These are phyloP conservation scores for Cephus rjabovi DNA, from an alignment of 2,888 invertebrate genomes.

Conservation along the genomic window DNA sequence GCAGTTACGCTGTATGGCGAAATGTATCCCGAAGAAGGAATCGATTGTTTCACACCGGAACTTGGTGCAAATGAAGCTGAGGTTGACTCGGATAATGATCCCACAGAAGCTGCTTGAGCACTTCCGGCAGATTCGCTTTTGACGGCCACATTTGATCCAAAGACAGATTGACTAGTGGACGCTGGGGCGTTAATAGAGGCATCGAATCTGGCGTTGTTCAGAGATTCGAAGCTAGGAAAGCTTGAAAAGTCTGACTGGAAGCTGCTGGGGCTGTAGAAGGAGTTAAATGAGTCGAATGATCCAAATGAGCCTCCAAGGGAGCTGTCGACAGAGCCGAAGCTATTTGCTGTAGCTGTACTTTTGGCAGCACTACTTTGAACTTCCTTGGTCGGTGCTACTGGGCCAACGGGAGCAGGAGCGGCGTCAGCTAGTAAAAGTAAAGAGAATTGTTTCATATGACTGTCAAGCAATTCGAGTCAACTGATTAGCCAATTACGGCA, in stretches of 20 bases:
- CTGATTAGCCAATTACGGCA: neutral
- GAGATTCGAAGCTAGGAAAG: neutral
- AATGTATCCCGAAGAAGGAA: neutral
- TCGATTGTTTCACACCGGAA: no score
- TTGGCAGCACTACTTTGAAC: neutral
- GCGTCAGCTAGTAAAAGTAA: neutral
- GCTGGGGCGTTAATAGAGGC: neutral
- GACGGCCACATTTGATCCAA: neutral
- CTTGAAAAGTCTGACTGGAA: neutral
- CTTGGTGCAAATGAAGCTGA: neutral
- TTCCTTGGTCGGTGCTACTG: neutral
- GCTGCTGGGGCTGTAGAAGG: neutral
- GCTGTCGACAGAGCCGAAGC: neutral
- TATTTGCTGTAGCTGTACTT: neutral
- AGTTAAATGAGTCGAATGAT: neutral
- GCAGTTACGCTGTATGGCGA: neutral
- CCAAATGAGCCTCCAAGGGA: neutral
- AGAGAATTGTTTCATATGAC: neutral
- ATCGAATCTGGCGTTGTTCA: neutral
- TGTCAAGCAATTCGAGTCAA: neutral
- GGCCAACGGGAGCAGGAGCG: neutral
- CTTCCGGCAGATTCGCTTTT: neutral
- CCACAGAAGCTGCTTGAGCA: neutral
- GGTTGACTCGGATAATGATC: neutral
- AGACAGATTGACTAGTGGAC: neutral